Evolutionary conservation across 1,140 invertebrate species (phyloP).

Genomic region (Maconellicoccus hirsutus): DNA sequence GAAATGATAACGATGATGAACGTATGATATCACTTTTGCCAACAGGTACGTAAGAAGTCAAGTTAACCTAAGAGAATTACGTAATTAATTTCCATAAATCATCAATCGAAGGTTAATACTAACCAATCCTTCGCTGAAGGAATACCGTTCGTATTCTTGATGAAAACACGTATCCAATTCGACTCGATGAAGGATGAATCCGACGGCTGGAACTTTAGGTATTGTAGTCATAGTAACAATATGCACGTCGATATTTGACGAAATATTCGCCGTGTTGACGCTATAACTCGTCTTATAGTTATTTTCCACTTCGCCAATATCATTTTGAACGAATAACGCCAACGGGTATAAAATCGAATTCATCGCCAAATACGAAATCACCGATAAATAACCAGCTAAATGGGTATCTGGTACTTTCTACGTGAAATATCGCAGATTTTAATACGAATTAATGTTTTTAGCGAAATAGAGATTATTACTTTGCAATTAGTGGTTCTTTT

Average conservation of each 20-base stretch:
- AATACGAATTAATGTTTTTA: background rate
- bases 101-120: background rate
- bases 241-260: slow-evolving; percentile 16
- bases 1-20: slow-evolving; percentile 22
- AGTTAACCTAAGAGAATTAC: slow-evolving; percentile 6
- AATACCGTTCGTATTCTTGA: slow-evolving; percentile 15
- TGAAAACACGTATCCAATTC: background rate
- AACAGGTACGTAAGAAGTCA: background rate
- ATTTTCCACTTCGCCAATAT: background rate
- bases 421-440: background rate
- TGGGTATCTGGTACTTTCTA: slow-evolving; percentile 15
- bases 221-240: slow-evolving; percentile 19
- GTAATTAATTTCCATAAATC: background rate
- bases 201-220: background rate
- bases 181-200: background rate
- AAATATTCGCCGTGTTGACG: background rate
- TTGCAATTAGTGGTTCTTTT: slow-evolving; percentile 36
- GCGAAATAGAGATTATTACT: slow-evolving; percentile 28
- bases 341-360: background rate
- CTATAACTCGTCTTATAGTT: background rate
- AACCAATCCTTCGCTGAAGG: background rate
- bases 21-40: slow-evolving; percentile 14
- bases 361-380: slow-evolving; percentile 17
- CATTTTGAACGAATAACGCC: slow-evolving; percentile 1
- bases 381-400: background rate